A percentile compares a stretch with the other conserved stretches of the same genome.
Evolutionary conservation across 2,113 vertebrate species (phyloP).

Genomic region (Ptilorrhoa leucosticta): DNA sequence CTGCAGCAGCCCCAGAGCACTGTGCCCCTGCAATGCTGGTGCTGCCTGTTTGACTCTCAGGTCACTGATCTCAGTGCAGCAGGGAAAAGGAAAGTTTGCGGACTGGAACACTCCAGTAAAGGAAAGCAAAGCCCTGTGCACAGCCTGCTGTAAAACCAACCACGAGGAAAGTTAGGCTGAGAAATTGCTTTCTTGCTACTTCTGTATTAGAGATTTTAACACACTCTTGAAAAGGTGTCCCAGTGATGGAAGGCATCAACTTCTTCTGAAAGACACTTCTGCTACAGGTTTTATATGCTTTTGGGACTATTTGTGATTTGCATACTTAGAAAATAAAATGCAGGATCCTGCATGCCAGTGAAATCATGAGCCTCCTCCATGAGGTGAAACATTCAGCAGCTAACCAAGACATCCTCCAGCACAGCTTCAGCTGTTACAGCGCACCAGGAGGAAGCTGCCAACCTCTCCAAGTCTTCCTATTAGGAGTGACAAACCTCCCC

Average conservation of each 20-base stretch:
- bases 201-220: not conserved
- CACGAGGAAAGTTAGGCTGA: not conserved
- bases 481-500: not conserved
- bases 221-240: not conserved
- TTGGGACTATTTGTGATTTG: not conserved
- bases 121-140: not conserved
- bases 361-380: not conserved
- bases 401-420: not conserved
- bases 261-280: not conserved
- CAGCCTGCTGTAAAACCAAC: not conserved
- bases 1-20: not conserved
- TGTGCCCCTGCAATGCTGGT: not conserved
- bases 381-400: not conserved
- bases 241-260: not conserved
- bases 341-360: not conserved
- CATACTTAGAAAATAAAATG: not conserved
- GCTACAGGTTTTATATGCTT: not conserved
- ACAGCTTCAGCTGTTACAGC: not conserved
- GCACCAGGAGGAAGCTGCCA: not conserved
- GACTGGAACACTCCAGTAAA: not conserved
- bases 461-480: not conserved
- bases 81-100: not conserved
- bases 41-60: not conserved
- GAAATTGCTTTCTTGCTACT: conserved; percentile 39
- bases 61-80: not conserved